Percentiles rank a stretch among this genome's conserved stretches.
These are phyloP conservation scores for Lates calcarifer DNA, from an alignment of 2,113 vertebrate species.

Conservation along the genomic window DNA sequence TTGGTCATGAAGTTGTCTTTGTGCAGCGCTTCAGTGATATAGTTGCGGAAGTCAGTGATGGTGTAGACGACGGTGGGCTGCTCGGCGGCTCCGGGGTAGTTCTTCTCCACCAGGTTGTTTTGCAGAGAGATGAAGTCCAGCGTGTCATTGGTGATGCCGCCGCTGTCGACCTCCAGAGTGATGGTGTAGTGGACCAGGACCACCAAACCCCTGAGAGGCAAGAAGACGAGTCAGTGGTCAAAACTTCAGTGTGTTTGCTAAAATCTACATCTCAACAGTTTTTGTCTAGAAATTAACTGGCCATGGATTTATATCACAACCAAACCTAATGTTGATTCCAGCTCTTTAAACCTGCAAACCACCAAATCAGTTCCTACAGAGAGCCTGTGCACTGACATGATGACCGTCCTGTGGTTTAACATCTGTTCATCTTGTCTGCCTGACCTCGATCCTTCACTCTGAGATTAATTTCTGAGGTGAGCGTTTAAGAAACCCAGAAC, in stretches of 20 bases:
- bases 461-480: neutral
- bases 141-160: slow-evolving; percentile 87
- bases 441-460: neutral
- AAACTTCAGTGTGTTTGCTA: neutral
- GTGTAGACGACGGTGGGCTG: slow-evolving; percentile 92
- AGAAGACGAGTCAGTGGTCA: neutral
- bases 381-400: neutral
- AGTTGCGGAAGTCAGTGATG: slow-evolving; percentile 91
- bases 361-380: too few species aligned
- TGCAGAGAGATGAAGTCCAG: slow-evolving; percentile 92
- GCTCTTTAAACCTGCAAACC: too few species aligned
- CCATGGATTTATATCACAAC: too few species aligned
- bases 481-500: neutral
- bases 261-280: too few species aligned
- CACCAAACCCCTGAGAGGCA: slow-evolving; percentile 81
- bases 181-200: slow-evolving; percentile 90
- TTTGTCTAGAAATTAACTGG: too few species aligned
- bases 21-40: slow-evolving; percentile 90
- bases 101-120: slow-evolving; percentile 93
- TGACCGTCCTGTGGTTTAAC: neutral
- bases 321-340: too few species aligned
- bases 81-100: slow-evolving; percentile 85
- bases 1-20: slow-evolving; percentile 88
- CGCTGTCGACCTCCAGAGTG: slow-evolving; percentile 87
- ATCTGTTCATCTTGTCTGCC: neutral